Evolutionary conservation across 2,113 vertebrate genomes (phyloP).

Genomic region (Silurus asotus): DNA sequence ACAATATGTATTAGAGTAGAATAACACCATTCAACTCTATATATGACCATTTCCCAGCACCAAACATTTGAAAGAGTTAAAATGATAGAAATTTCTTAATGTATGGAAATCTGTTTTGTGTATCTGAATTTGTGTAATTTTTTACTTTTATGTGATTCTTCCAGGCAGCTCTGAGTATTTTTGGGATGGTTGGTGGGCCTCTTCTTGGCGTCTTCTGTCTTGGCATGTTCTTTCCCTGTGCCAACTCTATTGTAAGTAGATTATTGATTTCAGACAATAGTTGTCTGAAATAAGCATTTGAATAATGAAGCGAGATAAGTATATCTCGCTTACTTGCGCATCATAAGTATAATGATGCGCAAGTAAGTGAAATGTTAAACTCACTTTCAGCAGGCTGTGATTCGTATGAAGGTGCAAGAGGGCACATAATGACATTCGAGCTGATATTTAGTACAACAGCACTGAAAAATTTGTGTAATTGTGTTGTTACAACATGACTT

Average conservation of each 20-base stretch:
- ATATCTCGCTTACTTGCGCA: too few relatives aligned
- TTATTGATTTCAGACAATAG: background rate
- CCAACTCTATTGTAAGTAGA: constrained; percentile 86
- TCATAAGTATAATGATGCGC: too few relatives aligned
- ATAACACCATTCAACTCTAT: too few relatives aligned
- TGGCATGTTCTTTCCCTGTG: constrained; percentile 94
- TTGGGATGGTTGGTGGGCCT: constrained; percentile 93
- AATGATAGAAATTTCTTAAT: background rate
- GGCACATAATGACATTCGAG: background rate
- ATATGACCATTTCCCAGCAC: too few relatives aligned
- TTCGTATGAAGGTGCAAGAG: background rate
- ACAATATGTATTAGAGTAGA: too few relatives aligned
- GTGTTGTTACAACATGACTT: background rate
- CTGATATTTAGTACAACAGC: background rate
- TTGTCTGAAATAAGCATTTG: background rate
- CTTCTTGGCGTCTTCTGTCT: constrained; percentile 92
- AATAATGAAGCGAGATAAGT: background rate
- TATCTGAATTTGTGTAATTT: background rate
- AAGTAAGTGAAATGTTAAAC: background rate
- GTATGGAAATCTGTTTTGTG: background rate
- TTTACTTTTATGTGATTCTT: background rate
- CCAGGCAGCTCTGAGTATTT: constrained; percentile 95
- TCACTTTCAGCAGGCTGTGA: background rate
- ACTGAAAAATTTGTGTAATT: background rate
- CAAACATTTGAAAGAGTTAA: background rate